A percentile compares a stretch with the other conserved stretches of the same genome.
phyloP scores from a whole-genome alignment of 1,140 invertebrate genomes.

The Euwallacea fornicatus region DNA sequence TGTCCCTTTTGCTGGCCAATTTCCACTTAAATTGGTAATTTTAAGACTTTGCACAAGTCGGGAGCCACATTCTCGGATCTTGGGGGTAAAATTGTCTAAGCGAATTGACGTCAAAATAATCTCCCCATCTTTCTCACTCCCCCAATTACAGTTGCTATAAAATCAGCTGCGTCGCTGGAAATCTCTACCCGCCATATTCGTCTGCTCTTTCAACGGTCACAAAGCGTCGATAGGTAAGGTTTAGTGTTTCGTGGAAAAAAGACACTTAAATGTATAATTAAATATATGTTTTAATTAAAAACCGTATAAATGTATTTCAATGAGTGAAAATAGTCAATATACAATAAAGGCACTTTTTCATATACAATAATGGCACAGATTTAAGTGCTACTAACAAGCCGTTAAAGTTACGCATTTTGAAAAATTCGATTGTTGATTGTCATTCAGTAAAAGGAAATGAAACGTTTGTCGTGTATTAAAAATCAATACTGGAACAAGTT shows the following conservation, averaged over 20 bases:
- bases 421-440: conserved; percentile 21
- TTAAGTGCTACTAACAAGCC: conserved; percentile 44
- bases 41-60: no score
- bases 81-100: no score
- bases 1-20: no score
- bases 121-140: no score
- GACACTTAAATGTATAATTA: conserved; percentile 1
- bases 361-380: conserved; percentile 45
- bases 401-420: conserved; percentile 36
- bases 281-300: conserved; percentile 42
- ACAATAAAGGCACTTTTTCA: conserved; percentile 44
- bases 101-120: no score
- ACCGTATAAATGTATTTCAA: conserved; percentile 44
- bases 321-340: conserved; percentile 41
- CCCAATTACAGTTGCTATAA: no score
- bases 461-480: conserved; percentile 11
- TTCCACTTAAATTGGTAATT: no score
- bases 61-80: no score
- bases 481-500: conserved; percentile 4
- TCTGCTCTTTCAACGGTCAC: no score
- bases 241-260: neutral
- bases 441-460: neutral
- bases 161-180: no score
- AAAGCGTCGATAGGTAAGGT: no score
- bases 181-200: no score